A percentile compares a stretch with the other conserved stretches of the same genome.
Evolutionary conservation across 2,113 vertebrate genomes (phyloP).

Genomic region (Loxodonta africana): DNA sequence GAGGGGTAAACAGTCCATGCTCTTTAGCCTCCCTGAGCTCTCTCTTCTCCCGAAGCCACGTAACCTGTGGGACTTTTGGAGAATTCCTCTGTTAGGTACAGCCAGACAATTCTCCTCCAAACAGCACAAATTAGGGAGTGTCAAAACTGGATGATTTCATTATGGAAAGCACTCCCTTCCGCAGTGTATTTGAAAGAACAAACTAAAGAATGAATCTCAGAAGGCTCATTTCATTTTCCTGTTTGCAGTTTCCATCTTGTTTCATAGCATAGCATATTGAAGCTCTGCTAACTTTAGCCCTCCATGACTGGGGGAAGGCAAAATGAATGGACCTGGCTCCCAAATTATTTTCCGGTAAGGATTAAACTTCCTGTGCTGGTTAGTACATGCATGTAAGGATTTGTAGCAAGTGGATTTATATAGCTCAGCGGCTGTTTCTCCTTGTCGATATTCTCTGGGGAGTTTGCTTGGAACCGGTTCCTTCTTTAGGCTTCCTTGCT

Average conservation of each 20-base stretch:
- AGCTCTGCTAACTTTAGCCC: background rate
- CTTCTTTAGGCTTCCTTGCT: slow-evolving; percentile 68
- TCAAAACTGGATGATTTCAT: slow-evolving; percentile 59
- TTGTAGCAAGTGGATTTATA: slow-evolving; percentile 45
- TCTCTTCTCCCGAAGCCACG: background rate
- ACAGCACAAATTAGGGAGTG: background rate
- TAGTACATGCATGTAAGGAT: slow-evolving; percentile 43
- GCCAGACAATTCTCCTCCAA: background rate
- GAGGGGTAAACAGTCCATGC: background rate
- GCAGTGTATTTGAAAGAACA: slow-evolving; percentile 31
- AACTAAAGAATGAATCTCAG: slow-evolving; percentile 41
- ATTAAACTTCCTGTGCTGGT: slow-evolving; percentile 50
- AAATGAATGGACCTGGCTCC: background rate
- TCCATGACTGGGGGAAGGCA: background rate
- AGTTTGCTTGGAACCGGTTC: slow-evolving; percentile 58
- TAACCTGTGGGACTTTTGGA: background rate
- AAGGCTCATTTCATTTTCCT: slow-evolving; percentile 55
- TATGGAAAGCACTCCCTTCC: background rate
- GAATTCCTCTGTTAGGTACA: background rate
- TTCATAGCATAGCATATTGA: background rate
- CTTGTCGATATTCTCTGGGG: slow-evolving; percentile 59
- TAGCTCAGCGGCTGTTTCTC: slow-evolving; percentile 61
- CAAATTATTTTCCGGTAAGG: slow-evolving; percentile 45
- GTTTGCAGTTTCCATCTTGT: slow-evolving; percentile 33
- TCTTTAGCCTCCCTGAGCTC: background rate